A percentile compares a stretch with the other conserved stretches of the same genome.
Conservation (phyloP, 2,113 vertebrate genomes). For the Nematolebias whitei region DNA sequence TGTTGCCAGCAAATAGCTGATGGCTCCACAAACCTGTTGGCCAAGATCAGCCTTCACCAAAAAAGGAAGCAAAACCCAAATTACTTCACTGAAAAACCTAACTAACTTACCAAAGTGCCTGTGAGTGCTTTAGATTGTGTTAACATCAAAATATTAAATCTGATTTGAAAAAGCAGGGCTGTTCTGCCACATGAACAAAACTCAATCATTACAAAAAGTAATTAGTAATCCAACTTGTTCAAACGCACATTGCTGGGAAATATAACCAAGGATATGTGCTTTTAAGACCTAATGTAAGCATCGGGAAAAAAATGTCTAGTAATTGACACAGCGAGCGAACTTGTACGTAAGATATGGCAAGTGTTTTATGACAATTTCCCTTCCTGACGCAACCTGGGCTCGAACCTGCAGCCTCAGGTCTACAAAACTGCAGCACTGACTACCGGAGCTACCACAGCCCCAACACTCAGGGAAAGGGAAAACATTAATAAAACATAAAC, state of each 20-base stretch:
- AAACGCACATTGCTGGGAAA: constrained; percentile 36
- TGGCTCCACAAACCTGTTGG: constrained; percentile 44
- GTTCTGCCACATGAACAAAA: constrained; percentile 32
- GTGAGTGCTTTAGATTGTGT: constrained; percentile 78
- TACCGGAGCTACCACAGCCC: too few species aligned
- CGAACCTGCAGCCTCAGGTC: too few species aligned
- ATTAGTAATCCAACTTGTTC: constrained; percentile 50
- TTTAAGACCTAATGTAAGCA: constrained; percentile 47
- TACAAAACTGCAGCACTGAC: too few species aligned
- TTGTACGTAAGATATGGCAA: too few species aligned
- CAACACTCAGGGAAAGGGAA: too few species aligned
- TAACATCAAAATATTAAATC: constrained; percentile 49
- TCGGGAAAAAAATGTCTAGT: constrained; percentile 41
- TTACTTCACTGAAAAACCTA: constrained; percentile 30
- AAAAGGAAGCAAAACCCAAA: constrained; percentile 35
- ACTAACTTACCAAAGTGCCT: constrained; percentile 76
- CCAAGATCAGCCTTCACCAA: constrained; percentile 33
- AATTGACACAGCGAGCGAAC: too few species aligned
- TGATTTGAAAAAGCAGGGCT: constrained; percentile 53
- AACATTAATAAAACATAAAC: constrained; percentile 55
- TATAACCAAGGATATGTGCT: constrained; percentile 55
- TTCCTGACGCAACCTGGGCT: too few species aligned
- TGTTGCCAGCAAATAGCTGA: constrained; percentile 44
- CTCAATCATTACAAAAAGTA: constrained; percentile 29
- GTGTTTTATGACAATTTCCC: too few species aligned